Evolutionary conservation across 2,888 invertebrate species (phyloP), one percentile per base, ranked within the genome.

Genomic region (Mesorhabditis spiculigera): DNA sequence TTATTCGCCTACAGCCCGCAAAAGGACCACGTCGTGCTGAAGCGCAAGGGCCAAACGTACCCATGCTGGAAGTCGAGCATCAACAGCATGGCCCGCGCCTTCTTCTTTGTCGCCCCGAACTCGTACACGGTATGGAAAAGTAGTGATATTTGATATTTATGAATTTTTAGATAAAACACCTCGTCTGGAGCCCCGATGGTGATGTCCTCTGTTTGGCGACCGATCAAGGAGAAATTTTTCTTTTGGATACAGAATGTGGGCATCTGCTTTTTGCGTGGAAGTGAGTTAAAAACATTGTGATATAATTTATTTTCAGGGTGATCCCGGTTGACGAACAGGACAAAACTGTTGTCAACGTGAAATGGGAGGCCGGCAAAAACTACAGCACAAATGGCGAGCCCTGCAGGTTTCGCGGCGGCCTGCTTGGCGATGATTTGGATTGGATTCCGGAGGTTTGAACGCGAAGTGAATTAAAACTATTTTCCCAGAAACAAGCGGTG

Each of bases 121-220:
- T 50, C 58, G 58, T 50, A n/a, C 58, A 50, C 58, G 58, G 58
- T 50, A 50, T 50, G n/a, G 8, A 28, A 28, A 28, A 28, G 28
- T 28, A 28, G 8, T 50, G 8, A 13, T n/a, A 13, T 50, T 50
- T 50, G 8, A 50, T 13, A 13, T 50, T 50, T 50, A n/a, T 50
- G n/a, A 50, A 50, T 50, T 50, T 50, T 50, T 50, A 50, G 58
- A 10, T 50, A 50, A 50, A 50, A 50, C n/a, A n/a, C n/a, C n/a
- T 50, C 10, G n/a, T n/a, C 58, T 50, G 58, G 58, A 50, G 58
- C 58, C 58, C 58, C 10, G 58, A 50, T 50, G 58, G 58, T 13
- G n/a, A 50, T 50, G 58, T 50, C n/a, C n/a, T 50, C 8, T 50
- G 58, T 50, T 10, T 50, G 58, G n/a, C n/a, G n/a, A 50, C 58